phyloP scores from a whole-genome alignment of 1,140 invertebrate species.

The Drosophila kepulauana region DNA sequence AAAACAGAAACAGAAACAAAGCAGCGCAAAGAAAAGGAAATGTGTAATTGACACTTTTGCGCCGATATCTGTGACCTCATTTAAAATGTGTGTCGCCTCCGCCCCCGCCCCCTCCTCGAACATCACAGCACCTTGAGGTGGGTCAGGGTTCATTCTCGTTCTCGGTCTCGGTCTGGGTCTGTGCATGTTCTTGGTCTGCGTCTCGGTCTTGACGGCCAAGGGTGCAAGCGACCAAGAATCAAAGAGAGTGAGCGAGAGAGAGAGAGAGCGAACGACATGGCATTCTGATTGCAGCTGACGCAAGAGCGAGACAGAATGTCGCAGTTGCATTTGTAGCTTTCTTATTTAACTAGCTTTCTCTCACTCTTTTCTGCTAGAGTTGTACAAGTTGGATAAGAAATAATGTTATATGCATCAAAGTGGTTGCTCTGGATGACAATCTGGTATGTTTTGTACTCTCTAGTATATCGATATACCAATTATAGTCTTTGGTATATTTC shows the following conservation, averaged over 20 bases:
- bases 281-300: too few relatives aligned
- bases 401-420: too few relatives aligned
- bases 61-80: constrained; percentile 80
- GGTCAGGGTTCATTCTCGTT: constrained; percentile 53
- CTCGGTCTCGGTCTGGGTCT: neutral
- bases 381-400: too few relatives aligned
- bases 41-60: constrained; percentile 79
- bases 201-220: constrained; percentile 30
- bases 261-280: too few relatives aligned
- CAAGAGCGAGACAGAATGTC: neutral
- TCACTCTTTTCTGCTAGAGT: neutral
- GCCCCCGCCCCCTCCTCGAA: neutral
- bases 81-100: constrained; percentile 73
- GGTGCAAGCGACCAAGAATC: constrained; percentile 1
- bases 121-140: constrained; percentile 67
- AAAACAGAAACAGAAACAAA: neutral
- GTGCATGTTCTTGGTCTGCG: neutral
- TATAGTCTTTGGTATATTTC: too few relatives aligned
- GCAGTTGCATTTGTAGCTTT: neutral
- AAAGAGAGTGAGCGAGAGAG: too few relatives aligned
- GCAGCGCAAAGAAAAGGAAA: constrained; percentile 36
- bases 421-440: too few relatives aligned
- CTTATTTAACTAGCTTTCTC: neutral
- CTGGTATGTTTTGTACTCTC: too few relatives aligned
- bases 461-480: too few relatives aligned